phyloP scores from a whole-genome alignment of 2,797 vertebrate genomes.

The Myotis findleyi region DNA sequence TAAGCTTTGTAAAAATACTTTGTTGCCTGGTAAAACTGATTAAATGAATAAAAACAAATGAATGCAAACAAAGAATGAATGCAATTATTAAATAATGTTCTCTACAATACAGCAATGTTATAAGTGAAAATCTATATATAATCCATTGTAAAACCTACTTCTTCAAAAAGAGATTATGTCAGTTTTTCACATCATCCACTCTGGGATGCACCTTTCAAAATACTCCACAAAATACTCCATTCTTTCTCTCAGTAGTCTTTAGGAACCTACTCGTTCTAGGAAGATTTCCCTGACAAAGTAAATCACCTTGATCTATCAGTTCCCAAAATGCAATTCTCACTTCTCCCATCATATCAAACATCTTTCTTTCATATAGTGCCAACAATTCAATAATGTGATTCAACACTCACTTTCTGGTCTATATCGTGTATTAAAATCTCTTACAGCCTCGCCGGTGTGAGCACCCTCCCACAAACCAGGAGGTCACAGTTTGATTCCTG shows the following conservation, averaged over 20 bases:
- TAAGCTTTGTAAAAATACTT: not conserved
- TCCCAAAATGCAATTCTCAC: not conserved
- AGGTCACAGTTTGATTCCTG: too few species aligned
- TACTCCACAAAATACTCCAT: not conserved
- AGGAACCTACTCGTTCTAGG: not conserved
- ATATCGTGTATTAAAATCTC: not conserved
- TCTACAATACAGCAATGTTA: not conserved
- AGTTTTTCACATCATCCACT: not conserved
- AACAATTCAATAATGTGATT: not conserved
- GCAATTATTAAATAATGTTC: not conserved
- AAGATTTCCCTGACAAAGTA: not conserved
- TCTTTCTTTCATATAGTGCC: not conserved
- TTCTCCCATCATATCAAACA: not conserved
- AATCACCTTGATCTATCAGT: not conserved
- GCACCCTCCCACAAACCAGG: too few species aligned
- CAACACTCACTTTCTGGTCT: not conserved
- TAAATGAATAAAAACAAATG: conserved; percentile 17
- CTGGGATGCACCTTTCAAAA: not conserved
- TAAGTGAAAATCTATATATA: not conserved
- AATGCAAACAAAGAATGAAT: not conserved
- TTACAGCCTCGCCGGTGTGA: too few species aligned
- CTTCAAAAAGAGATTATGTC: not conserved
- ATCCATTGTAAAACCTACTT: not conserved
- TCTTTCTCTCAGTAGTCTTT: not conserved
- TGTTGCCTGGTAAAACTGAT: not conserved